Conservation (phyloP, 2,797 vertebrate genomes). For the Smutsia temminckii region DNA sequence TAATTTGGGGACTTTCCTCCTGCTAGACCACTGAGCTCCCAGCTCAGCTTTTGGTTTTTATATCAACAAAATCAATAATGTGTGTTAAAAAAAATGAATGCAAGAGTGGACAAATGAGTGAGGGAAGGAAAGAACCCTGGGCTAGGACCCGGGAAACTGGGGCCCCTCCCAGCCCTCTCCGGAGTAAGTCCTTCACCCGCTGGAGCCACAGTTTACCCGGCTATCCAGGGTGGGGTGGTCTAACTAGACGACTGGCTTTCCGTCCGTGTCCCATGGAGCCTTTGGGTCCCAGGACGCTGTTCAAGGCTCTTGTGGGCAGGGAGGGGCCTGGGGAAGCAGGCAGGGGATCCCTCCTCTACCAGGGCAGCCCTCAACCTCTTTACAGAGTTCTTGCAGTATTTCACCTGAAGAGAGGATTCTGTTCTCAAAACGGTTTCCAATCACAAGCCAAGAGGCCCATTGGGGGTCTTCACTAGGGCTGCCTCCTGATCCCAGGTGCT, state of each 20-base stretch:
- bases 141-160: neutral
- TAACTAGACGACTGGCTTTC: neutral
- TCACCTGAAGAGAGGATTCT: neutral
- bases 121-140: neutral
- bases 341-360: neutral
- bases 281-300: neutral
- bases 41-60: neutral
- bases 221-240: neutral
- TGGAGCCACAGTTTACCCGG: neutral
- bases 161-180: neutral
- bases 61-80: neutral
- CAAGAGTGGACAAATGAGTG: neutral
- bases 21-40: neutral
- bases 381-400: neutral
- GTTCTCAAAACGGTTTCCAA: neutral
- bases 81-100: neutral
- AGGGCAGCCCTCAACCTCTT: neutral
- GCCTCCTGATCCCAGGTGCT: rapidly evolving
- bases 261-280: neutral
- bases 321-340: neutral
- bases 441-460: neutral
- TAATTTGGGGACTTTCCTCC: neutral
- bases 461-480: rapidly evolving
- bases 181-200: neutral
- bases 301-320: too few species aligned